A percentile compares a stretch with the other conserved stretches of the same genome.
Evolutionary conservation across 2,797 vertebrate genomes (phyloP).

Genomic region (Pipistrellus pygmaeus): DNA sequence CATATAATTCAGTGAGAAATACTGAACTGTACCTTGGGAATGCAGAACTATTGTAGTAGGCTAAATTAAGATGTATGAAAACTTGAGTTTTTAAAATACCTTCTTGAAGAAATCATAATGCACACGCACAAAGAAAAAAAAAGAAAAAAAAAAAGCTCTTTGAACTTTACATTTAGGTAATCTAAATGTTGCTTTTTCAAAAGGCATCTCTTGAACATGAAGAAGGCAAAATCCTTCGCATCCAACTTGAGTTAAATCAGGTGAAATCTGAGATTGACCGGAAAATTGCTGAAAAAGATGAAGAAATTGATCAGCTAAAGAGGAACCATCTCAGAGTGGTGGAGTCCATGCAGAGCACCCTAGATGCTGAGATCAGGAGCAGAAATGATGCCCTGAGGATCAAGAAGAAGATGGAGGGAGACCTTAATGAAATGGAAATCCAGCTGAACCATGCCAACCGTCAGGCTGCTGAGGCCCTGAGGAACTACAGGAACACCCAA

Average conservation of each 20-base stretch:
- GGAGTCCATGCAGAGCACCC: conserved; percentile 84
- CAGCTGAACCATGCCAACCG: conserved; percentile 88
- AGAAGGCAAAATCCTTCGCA: conserved; percentile 87
- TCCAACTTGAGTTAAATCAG: conserved; percentile 88
- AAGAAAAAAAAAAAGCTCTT: background rate
- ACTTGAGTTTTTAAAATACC: background rate
- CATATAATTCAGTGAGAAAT: conserved; percentile 29
- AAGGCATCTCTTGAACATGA: conserved; percentile 89
- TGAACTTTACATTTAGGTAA: background rate
- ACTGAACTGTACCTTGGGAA: background rate
- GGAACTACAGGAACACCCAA: conserved; percentile 87
- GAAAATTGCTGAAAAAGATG: conserved; percentile 89
- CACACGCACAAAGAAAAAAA: too few relatives aligned
- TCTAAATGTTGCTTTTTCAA: conserved; percentile 12
- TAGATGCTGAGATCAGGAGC: conserved; percentile 89
- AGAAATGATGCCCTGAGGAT: conserved; percentile 87
- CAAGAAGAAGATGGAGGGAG: conserved; percentile 90
- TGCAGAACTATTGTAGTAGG: background rate
- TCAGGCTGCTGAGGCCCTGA: conserved; percentile 85
- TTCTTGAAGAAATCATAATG: conserved; percentile 34
- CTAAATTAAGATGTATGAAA: background rate
- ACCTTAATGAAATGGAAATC: conserved; percentile 89
- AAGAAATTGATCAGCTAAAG: conserved; percentile 88
- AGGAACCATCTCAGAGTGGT: conserved; percentile 85
- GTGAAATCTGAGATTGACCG: conserved; percentile 87